Conservation (phyloP, 2,888 invertebrate species). For the Unio delphinus region DNA sequence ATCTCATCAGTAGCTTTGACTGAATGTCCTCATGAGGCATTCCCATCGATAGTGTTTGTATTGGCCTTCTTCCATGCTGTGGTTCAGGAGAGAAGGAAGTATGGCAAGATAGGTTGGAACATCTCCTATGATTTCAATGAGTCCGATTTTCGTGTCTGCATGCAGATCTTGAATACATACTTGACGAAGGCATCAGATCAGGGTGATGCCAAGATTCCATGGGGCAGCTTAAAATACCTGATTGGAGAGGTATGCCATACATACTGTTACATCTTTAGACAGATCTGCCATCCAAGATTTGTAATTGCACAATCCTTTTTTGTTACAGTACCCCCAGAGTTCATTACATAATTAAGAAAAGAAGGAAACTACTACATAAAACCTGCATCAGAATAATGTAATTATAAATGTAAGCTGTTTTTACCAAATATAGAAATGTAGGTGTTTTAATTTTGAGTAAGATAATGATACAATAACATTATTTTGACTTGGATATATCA, state of each 20-base stretch:
- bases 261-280: background rate
- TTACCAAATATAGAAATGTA: no score
- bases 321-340: background rate
- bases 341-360: no score
- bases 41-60: slow-evolving; percentile 87
- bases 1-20: slow-evolving; percentile 83
- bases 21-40: slow-evolving; percentile 83
- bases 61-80: slow-evolving; percentile 95
- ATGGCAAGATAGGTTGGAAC: slow-evolving; percentile 96
- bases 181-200: slow-evolving; percentile 79
- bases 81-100: slow-evolving; percentile 90
- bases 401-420: no score
- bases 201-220: slow-evolving; percentile 81
- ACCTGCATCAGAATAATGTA: no score
- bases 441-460: no score
- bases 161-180: slow-evolving; percentile 88
- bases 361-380: no score
- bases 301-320: no score
- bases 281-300: background rate
- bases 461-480: no score
- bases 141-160: slow-evolving; percentile 91
- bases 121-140: slow-evolving; percentile 93
- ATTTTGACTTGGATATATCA: no score
- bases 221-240: slow-evolving; percentile 91
- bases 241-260: slow-evolving; percentile 84